Evolutionary conservation across 2,888 invertebrate species (phyloP).

Genomic region (Frankliniella fusca): DNA sequence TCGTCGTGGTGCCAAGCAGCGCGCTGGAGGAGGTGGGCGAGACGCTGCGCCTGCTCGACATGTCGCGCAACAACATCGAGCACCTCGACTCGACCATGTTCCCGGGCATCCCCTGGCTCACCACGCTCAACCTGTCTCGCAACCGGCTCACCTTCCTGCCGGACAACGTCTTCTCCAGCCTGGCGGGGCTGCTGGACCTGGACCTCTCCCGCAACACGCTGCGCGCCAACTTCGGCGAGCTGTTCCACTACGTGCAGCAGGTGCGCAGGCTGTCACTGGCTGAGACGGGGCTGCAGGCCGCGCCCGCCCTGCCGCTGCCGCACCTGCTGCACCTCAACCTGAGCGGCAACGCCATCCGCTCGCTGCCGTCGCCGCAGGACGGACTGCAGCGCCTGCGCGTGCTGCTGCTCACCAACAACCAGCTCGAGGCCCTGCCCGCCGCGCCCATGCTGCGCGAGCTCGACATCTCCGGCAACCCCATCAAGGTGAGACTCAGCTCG

Average conservation of each 20-base stretch:
- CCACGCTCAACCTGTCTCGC: conserved; percentile 69
- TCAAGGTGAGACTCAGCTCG: conserved; percentile 53
- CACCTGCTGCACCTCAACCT: conserved; percentile 75
- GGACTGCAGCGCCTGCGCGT: conserved; percentile 58
- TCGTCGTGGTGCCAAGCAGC: conserved; percentile 73
- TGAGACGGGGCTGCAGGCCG: conserved; percentile 68
- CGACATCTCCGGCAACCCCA: conserved; percentile 77
- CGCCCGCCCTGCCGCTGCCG: conserved; percentile 71
- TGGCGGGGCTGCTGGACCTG: conserved; percentile 70
- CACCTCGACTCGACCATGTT: conserved; percentile 85
- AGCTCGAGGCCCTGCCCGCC: conserved; percentile 68
- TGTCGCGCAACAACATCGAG: conserved; percentile 75
- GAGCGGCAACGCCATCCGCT: conserved; percentile 70
- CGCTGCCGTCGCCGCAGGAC: conserved; percentile 62
- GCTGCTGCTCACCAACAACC: conserved; percentile 73
- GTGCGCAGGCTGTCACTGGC: conserved; percentile 72
- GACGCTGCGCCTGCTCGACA: conserved; percentile 70
- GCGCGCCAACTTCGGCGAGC: conserved; percentile 80
- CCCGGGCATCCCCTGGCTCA: conserved; percentile 72
- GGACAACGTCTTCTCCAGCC: conserved; percentile 81
- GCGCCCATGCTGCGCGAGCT: conserved; percentile 68
- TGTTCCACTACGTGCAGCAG: conserved; percentile 80
- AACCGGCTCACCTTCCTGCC: conserved; percentile 80
- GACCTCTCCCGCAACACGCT: conserved; percentile 77
- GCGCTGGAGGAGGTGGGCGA: conserved; percentile 74